Evolutionary conservation across 2,113 vertebrate species (phyloP), one percentile per base, ranked within the genome.

Genomic region (Egretta garzetta): DNA sequence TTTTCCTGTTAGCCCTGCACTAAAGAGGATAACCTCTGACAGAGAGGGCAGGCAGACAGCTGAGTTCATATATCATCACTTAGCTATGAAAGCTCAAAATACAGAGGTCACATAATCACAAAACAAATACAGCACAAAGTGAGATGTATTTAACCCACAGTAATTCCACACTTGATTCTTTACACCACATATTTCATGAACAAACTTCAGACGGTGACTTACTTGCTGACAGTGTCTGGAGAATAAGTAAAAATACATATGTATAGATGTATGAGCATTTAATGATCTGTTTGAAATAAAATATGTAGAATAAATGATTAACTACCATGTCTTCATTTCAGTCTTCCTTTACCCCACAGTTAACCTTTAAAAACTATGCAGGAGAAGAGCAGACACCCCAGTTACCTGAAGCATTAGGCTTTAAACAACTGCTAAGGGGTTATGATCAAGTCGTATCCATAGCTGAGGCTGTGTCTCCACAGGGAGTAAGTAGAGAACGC

Each of bases 401-500:
- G 21, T 83, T 66, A 88, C 30, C 32, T 73, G 14, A 2, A 84
- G 35, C 30, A 59, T 50, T 58, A 75, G 19, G 41, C 8, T 89
- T 76, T 28, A 82, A 52, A 72, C 3, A 47, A 75, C 60, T 81
- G 26, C 35, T 85, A 14, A 95, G 55, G 58, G 63, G 43, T 33
- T 90, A 37, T 8, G 10, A 32, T 43, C 0, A 2, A 75, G 14
- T 50, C 0, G 0, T 52, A 59, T 3, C 13, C 5, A 50, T 20
- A 81, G 55, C 27, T 18, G 73, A 93, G 60, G 41, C 16, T 83
- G 70, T 80, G 47, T 12, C 23, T 79, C 56, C 27, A 56, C 32
- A 63, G 10, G 70, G 32, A 41, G 14, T 39, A 76, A 77, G 10
- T 3, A 47, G 7, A 60, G 59, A 47, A 41, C n/a, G 33, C 70